phyloP scores from a whole-genome alignment of 1,140 invertebrate species.

The Ostrea edulis region DNA sequence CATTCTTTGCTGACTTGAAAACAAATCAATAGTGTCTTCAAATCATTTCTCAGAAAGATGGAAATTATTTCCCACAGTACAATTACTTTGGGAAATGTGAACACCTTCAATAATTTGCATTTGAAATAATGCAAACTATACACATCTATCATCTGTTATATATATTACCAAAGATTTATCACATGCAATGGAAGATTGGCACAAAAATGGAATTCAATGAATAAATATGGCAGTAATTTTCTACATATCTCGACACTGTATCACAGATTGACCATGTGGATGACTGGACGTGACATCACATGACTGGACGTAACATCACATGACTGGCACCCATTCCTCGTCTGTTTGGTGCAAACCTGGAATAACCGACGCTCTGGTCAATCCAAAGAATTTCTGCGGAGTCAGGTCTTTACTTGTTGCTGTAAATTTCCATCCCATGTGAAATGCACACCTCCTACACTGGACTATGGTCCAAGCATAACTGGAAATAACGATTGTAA shows the following conservation, averaged over 20 bases:
- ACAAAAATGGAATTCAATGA: conserved; percentile 28
- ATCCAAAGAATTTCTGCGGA: conserved; percentile 87
- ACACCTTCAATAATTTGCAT: not conserved
- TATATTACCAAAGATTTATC: not conserved
- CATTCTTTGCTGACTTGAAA: too few relatives aligned
- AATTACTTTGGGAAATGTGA: not conserved
- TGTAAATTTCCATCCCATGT: conserved; percentile 91
- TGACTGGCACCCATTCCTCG: not conserved
- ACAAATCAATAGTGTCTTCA: too few relatives aligned
- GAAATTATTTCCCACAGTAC: not conserved
- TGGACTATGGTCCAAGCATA: conserved; percentile 90
- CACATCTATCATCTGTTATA: not conserved
- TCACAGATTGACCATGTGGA: too few relatives aligned
- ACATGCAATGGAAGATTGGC: conserved; percentile 12
- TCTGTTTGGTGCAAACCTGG: conserved; percentile 68
- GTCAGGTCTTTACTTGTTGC: conserved; percentile 83
- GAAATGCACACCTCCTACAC: conserved; percentile 84
- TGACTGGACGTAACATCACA: not conserved
- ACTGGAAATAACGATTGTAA: conserved; percentile 78
- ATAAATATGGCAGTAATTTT: not conserved
- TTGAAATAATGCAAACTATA: not conserved
- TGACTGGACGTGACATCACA: not conserved
- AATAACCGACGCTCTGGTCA: conserved; percentile 81
- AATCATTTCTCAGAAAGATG: too few relatives aligned
- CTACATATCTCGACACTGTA: not conserved